These are phyloP conservation scores for Lasioglossum malachurum DNA, from an alignment of 2,888 invertebrate genomes.

Conservation along the genomic window DNA sequence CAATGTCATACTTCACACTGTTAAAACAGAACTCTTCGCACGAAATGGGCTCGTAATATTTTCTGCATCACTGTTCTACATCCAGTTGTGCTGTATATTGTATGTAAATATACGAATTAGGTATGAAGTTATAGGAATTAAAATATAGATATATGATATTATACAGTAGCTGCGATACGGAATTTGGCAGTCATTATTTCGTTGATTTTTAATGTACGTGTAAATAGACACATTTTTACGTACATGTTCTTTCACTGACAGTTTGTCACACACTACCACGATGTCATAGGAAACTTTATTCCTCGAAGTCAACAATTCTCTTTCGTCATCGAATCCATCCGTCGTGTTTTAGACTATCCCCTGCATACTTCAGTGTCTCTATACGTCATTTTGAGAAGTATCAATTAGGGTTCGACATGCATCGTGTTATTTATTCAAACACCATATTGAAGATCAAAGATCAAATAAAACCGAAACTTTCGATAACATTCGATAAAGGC, in stretches of 20 bases:
- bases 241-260: not conserved
- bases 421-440: not conserved
- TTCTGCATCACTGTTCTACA: not conserved
- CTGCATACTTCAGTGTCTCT: not conserved
- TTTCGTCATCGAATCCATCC: not conserved
- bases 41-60: not conserved
- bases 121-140: not conserved
- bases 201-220: no score
- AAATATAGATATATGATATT: not conserved
- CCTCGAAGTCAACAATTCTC: not conserved
- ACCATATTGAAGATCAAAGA: not conserved
- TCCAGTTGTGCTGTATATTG: not conserved
- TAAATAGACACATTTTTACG: not conserved
- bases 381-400: not conserved
- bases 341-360: not conserved
- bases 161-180: no score
- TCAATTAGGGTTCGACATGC: not conserved
- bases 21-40: not conserved
- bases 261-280: not conserved
- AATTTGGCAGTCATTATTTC: not conserved
- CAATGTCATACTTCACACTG: constrained; percentile 61
- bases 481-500: not conserved
- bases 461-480: not conserved
- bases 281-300: not conserved
- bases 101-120: not conserved